A percentile compares a stretch with the other conserved stretches of the same genome.
These are phyloP conservation scores for Drosophila fungiperda DNA, from an alignment of 2,888 invertebrate genomes.

Conservation along the genomic window DNA sequence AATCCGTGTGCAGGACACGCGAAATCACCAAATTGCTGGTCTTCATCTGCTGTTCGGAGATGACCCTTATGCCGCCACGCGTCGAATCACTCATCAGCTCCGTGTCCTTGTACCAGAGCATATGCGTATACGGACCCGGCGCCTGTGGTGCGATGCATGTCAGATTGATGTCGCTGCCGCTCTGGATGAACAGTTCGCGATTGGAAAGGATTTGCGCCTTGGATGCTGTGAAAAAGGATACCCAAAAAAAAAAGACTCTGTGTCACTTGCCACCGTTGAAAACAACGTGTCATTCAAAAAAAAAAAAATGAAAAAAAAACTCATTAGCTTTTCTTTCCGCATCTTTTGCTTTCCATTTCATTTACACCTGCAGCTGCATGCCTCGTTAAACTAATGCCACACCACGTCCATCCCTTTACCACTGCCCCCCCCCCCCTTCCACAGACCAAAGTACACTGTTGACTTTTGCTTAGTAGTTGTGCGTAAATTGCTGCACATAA, in stretches of 20 bases:
- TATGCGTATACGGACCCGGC: conserved; percentile 88
- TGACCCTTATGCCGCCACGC: conserved; percentile 93
- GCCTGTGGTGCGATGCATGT: conserved; percentile 94
- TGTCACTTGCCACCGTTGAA: conserved; percentile 38
- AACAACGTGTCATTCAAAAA: conserved; percentile 11
- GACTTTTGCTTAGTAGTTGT: background rate
- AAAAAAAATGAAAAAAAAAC: conserved; percentile 33
- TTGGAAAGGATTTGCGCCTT: conserved; percentile 95
- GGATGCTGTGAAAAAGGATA: conserved; percentile 88
- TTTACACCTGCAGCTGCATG: conserved; percentile 12
- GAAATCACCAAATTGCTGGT: conserved; percentile 94
- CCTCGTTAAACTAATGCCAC: conserved; percentile 23
- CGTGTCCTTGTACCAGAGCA: conserved; percentile 94
- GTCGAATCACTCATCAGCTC: conserved; percentile 94
- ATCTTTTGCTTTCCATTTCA: conserved; percentile 4
- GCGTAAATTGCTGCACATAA: conserved; percentile 12
- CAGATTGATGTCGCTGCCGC: conserved; percentile 96
- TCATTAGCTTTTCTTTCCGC: conserved; percentile 41
- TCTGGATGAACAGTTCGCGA: conserved; percentile 94
- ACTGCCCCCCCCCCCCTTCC: too few species aligned
- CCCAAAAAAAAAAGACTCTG: conserved; percentile 8
- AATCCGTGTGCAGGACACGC: conserved; percentile 87
- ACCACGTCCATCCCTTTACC: too few species aligned
- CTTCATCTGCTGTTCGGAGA: conserved; percentile 93
- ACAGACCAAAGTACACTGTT: background rate